Evolutionary conservation across 2,888 invertebrate species (phyloP).

Genomic region (Teinopalpus imperialis): DNA sequence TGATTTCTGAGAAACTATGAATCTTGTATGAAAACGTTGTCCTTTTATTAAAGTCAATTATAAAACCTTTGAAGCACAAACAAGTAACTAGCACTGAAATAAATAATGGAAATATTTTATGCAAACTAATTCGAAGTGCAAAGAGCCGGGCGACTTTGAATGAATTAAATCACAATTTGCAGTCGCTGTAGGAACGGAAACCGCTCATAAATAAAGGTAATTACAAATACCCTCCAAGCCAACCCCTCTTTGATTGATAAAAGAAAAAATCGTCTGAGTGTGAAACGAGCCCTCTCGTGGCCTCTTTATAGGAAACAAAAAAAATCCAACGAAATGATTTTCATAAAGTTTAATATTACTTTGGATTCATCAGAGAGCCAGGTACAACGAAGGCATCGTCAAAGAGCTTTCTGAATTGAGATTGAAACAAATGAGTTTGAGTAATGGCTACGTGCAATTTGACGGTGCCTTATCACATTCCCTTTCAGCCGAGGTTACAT

Average conservation of each 20-base stretch:
- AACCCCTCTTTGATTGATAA: slow-evolving; percentile 47
- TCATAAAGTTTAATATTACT: slow-evolving; percentile 45
- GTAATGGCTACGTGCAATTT: slow-evolving; percentile 50
- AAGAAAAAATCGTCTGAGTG: slow-evolving; percentile 42
- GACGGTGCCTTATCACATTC: slow-evolving; percentile 38
- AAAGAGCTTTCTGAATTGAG: slow-evolving; percentile 36
- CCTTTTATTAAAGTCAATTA: too few species aligned
- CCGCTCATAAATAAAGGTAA: slow-evolving; percentile 78
- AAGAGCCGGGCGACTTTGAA: slow-evolving; percentile 63
- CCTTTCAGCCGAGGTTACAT: slow-evolving; percentile 21
- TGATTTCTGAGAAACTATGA: too few species aligned
- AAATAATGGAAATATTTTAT: slow-evolving; percentile 71
- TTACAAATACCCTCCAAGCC: slow-evolving; percentile 51
- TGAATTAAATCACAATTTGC: slow-evolving; percentile 78
- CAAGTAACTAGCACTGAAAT: slow-evolving; percentile 53
- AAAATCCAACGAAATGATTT: slow-evolving; percentile 42
- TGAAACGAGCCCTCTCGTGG: slow-evolving; percentile 39
- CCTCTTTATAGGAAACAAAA: slow-evolving; percentile 35
- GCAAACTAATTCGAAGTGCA: slow-evolving; percentile 76
- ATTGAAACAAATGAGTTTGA: slow-evolving; percentile 42
- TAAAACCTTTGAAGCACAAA: slow-evolving; percentile 52
- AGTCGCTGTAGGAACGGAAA: slow-evolving; percentile 62
- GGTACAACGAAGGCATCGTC: slow-evolving; percentile 37
- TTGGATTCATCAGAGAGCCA: slow-evolving; percentile 35
- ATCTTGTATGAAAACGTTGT: too few species aligned